Conservation (phyloP, 2,797 vertebrate species). For the Rachycentron canadum region DNA sequence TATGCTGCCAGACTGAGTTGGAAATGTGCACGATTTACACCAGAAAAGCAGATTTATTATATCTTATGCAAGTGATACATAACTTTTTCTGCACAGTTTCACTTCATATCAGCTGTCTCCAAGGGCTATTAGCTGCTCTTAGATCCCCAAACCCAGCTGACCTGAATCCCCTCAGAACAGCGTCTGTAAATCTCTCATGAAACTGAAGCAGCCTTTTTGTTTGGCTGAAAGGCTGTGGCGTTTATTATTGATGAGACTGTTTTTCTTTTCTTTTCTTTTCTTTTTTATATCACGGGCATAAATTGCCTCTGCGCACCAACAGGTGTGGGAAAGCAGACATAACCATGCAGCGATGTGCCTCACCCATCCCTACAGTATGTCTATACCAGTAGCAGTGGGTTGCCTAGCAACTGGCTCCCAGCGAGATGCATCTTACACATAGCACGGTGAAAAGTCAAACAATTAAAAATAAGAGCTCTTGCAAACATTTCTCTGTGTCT, state of each 20-base stretch:
- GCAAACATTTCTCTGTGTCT: slow-evolving; percentile 54
- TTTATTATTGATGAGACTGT: slow-evolving; percentile 17
- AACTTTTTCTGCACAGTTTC: slow-evolving; percentile 13
- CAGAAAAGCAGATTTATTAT: not conserved
- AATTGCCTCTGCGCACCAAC: slow-evolving; percentile 50
- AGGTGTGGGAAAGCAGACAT: slow-evolving; percentile 63
- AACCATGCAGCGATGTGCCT: slow-evolving; percentile 59
- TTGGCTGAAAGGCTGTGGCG: slow-evolving; percentile 22
- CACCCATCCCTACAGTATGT: slow-evolving; percentile 64
- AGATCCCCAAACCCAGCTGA: not conserved
- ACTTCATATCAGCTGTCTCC: slow-evolving; percentile 6
- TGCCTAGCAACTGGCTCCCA: slow-evolving; percentile 84
- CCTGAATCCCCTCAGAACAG: not conserved
- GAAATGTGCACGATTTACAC: not conserved
- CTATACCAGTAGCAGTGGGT: slow-evolving; percentile 74
- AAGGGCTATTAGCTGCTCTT: slow-evolving; percentile 35
- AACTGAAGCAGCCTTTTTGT: slow-evolving; percentile 18
- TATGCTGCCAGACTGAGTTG: not conserved
- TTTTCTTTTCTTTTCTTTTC: too few relatives aligned
- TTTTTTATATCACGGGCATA: slow-evolving; percentile 6
- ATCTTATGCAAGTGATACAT: not conserved
- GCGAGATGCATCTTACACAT: slow-evolving; percentile 71
- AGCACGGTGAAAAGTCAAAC: slow-evolving; percentile 69
- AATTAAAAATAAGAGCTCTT: slow-evolving; percentile 59
- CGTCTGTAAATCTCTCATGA: not conserved